Base-by-base conservation (phyloP, 2,113 vertebrate genomes). In the Ammodytes marinus region DNA sequence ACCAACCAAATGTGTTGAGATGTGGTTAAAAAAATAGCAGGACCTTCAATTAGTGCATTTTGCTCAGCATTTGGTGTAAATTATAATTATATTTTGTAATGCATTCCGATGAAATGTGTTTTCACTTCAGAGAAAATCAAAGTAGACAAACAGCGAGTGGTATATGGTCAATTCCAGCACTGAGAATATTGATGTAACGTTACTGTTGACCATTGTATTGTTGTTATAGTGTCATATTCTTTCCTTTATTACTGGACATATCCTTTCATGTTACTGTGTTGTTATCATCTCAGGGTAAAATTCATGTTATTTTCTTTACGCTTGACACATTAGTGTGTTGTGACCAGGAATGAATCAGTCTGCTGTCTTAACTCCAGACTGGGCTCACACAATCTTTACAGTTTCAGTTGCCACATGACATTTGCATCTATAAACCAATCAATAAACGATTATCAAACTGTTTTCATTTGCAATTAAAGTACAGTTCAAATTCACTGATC, bases 231-330 rank as follows among this genome's bases (percentile, higher is more conserved):
- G 52, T 61, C 60, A 46, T 83, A 54, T 54, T 68, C 46, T 71
- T 64, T 86, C 9, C 12, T 58, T 73, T 66, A 69, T 84, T 83
- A 69, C 59, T 77, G 81, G 76, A 86, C 81, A 40, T 76, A 49
- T 77, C 81, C 77, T 70, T 63, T 39, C 88, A 46, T 85, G 55
- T 84, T 88, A 88, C 60, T 89, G 74, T 90, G 43, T 89, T 84
- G 73, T 84, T 83, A 87, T 90, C 75, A 88, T 94, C 93, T 94
- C 94, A 94, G 93, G 94, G 93, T 91, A 43, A 75, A 92, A 85
- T 74, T 54, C 58, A 84, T 77, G 59, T 46, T 53, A 45, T 85
- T 43, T 73, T 67, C 57, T 82, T 11, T 53, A 61, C 69, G 47
- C 0, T 6, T 65, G 42, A 80, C 65, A 65, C n/a, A 72, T 84